These are phyloP conservation scores for Pangasius sanitwongsei DNA, from an alignment of 2,797 vertebrate species.

Conservation along the genomic window DNA sequence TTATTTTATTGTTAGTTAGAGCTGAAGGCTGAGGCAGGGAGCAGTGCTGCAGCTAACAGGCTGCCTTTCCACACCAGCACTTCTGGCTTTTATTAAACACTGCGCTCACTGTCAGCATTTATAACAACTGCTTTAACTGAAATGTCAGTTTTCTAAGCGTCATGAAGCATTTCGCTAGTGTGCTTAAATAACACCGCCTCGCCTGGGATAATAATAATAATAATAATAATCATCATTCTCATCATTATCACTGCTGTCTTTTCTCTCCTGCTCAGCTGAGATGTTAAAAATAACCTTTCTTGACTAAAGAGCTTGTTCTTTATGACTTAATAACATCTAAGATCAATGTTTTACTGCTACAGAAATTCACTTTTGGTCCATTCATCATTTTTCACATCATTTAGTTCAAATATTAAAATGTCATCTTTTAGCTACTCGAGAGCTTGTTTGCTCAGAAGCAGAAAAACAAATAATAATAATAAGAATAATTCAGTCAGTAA, in stretches of 20 bases:
- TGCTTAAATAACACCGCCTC: not conserved
- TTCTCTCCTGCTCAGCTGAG: not conserved
- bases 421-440: not conserved
- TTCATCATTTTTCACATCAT: not conserved
- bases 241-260: not conserved
- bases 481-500: not conserved
- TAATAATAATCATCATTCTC: too few relatives aligned
- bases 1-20: slow-evolving; percentile 28
- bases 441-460: not conserved
- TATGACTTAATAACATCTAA: not conserved
- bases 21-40: not conserved
- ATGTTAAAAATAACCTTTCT: not conserved
- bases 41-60: not conserved
- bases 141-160: not conserved
- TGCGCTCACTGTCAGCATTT: too few relatives aligned
- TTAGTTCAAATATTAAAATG: not conserved
- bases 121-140: too few relatives aligned
- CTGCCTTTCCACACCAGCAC: not conserved
- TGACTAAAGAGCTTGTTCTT: not conserved
- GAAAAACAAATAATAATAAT: not conserved
- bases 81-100: not conserved
- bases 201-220: not conserved
- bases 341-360: not conserved
- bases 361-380: not conserved
- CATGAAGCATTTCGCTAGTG: not conserved